Percentiles rank a stretch among this genome's conserved stretches.
Evolutionary conservation across 2,888 invertebrate species (phyloP).

Genomic region (Cremastinae sp.): DNA sequence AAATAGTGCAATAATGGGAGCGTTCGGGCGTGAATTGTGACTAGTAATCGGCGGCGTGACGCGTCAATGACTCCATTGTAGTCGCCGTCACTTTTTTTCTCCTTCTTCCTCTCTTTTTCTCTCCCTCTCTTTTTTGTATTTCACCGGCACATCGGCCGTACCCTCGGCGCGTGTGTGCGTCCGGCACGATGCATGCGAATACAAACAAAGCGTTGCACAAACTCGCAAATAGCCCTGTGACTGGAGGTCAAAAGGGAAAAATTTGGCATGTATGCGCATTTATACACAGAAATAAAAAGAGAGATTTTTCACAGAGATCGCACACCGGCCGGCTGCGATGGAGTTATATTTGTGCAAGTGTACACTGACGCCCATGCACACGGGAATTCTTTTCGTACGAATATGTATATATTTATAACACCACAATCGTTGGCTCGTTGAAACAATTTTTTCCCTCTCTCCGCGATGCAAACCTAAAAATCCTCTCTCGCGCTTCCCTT

Average conservation of each 20-base stretch:
- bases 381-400: neutral
- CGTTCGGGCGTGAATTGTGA: conserved; percentile 61
- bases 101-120: conserved; percentile 33
- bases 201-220: conserved; percentile 41
- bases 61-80: conserved; percentile 64
- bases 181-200: conserved; percentile 12
- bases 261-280: neutral
- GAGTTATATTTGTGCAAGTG: neutral
- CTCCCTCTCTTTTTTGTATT: conserved; percentile 43
- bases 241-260: conserved; percentile 36
- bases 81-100: conserved; percentile 36
- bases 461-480: neutral
- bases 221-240: conserved; percentile 56
- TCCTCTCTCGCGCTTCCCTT: neutral
- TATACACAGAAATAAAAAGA: neutral
- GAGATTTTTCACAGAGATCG: conserved; percentile 34
- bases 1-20: conserved; percentile 64
- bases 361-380: neutral
- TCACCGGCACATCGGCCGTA: conserved; percentile 45
- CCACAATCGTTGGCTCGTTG: conserved; percentile 8
- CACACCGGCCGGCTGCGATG: neutral
- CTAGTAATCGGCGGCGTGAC: conserved; percentile 63
- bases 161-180: conserved; percentile 33
- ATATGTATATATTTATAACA: conserved; percentile 15
- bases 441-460: conserved; percentile 29